phyloP scores from a whole-genome alignment of 1,140 invertebrate genomes.

The Polypedilum pembai region DNA sequence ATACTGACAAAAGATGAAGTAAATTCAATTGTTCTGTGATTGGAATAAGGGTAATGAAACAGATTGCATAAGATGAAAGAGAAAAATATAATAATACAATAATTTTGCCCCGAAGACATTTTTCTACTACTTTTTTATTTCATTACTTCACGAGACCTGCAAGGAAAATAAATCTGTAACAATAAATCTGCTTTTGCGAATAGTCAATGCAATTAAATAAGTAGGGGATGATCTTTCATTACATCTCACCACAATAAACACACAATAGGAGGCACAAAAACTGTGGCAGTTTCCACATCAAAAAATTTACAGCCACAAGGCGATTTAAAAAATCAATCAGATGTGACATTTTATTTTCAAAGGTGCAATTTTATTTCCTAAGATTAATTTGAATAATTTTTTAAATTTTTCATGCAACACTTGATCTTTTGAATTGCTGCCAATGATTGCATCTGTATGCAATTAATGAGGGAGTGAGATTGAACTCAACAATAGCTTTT shows the following conservation, averaged over 20 bases:
- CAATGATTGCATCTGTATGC: neutral
- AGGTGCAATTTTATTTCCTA: too few species aligned
- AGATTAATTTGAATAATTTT: too few species aligned
- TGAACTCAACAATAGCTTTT: neutral
- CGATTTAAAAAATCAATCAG: too few species aligned
- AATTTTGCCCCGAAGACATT: constrained; percentile 1
- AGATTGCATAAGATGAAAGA: neutral
- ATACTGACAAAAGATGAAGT: neutral
- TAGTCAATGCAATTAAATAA: neutral
- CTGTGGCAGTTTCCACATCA: neutral
- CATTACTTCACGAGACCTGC: neutral
- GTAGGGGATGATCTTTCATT: constrained; percentile 19
- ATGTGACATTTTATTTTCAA: too few species aligned
- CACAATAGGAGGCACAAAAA: neutral
- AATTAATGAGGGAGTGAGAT: neutral
- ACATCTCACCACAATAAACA: constrained; percentile 4
- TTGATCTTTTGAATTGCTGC: neutral
- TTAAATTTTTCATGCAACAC: neutral
- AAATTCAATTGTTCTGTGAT: constrained; percentile 13
- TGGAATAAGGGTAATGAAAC: neutral
- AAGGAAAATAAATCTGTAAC: neutral
- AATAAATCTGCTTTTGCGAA: constrained; percentile 7
- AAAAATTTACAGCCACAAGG: constrained; percentile 18
- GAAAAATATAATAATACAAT: neutral
- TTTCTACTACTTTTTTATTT: constrained; percentile 1